phyloP scores from a whole-genome alignment of 2,113 vertebrate species.

The Erythrolamprus reginae region DNA sequence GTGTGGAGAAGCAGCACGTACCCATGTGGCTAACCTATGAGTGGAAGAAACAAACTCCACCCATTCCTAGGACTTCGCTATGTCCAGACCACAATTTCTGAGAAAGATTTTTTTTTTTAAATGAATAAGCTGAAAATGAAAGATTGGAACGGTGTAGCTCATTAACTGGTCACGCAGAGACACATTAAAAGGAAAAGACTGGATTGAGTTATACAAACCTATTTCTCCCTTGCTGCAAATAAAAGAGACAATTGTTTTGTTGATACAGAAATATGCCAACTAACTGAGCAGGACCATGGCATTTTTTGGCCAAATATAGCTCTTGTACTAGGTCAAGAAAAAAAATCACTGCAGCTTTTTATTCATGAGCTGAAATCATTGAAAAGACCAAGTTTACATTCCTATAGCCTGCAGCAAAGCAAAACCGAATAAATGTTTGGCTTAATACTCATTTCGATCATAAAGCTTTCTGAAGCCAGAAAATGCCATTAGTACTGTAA shows the following conservation, averaged over 20 bases:
- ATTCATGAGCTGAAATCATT: slow-evolving; percentile 73
- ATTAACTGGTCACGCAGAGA: slow-evolving; percentile 64
- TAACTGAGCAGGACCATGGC: slow-evolving; percentile 68
- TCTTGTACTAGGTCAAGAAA: slow-evolving; percentile 64
- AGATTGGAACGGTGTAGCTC: slow-evolving; percentile 64
- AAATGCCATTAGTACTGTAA: slow-evolving; percentile 62
- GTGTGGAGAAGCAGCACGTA: slow-evolving; percentile 73
- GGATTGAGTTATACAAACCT: slow-evolving; percentile 67
- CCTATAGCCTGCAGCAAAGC: slow-evolving; percentile 61
- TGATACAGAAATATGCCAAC: slow-evolving; percentile 71
- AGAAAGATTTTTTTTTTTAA: slow-evolving; percentile 60
- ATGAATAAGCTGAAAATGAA: slow-evolving; percentile 74
- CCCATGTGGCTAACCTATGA: slow-evolving; percentile 70
- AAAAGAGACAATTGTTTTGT: slow-evolving; percentile 75
- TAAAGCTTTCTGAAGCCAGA: slow-evolving; percentile 64
- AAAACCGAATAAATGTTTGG: slow-evolving; percentile 73
- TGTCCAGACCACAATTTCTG: slow-evolving; percentile 69
- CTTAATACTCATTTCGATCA: slow-evolving; percentile 67
- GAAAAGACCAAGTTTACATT: slow-evolving; percentile 74
- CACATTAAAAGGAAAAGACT: slow-evolving; percentile 65
- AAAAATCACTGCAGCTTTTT: slow-evolving; percentile 63
- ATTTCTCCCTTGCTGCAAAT: slow-evolving; percentile 72
- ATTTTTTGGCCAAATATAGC: slow-evolving; percentile 83
- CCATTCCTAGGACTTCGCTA: slow-evolving; percentile 70
- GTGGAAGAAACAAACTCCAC: slow-evolving; percentile 71